These are phyloP conservation scores for Pseudococcus longispinus DNA, from an alignment of 2,888 invertebrate species.

Conservation along the genomic window DNA sequence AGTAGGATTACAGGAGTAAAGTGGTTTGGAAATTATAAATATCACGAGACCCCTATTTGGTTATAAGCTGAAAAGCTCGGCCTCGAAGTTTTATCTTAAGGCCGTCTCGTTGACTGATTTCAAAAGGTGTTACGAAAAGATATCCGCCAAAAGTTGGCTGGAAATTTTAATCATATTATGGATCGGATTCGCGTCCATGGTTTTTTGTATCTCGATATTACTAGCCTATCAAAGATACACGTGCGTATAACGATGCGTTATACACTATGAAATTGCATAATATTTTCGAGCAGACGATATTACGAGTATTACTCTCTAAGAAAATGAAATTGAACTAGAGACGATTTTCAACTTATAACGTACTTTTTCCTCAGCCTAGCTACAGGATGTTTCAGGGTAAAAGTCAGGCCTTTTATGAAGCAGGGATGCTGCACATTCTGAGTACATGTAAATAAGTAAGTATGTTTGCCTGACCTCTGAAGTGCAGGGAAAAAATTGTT, in stretches of 20 bases:
- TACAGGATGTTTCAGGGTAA: no score
- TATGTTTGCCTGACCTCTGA: no score
- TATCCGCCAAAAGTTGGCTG: neutral
- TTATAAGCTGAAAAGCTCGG: neutral
- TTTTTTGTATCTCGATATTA: neutral
- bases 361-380: no score
- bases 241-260: neutral
- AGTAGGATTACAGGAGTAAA: neutral
- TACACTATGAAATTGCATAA: neutral
- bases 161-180: neutral
- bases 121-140: neutral
- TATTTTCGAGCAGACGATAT: neutral
- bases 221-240: neutral
- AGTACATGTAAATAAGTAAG: no score
- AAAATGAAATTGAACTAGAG: no score
- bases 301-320: no score
- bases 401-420: no score
- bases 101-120: neutral
- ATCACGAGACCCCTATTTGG: neutral
- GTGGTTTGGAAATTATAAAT: neutral
- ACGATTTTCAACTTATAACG: no score
- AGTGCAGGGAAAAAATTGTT: no score
- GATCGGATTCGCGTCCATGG: neutral
- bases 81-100: neutral
- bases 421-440: no score